These are phyloP conservation scores for Xenentodon cancila DNA, from an alignment of 2,797 vertebrate species.

Conservation along the genomic window DNA sequence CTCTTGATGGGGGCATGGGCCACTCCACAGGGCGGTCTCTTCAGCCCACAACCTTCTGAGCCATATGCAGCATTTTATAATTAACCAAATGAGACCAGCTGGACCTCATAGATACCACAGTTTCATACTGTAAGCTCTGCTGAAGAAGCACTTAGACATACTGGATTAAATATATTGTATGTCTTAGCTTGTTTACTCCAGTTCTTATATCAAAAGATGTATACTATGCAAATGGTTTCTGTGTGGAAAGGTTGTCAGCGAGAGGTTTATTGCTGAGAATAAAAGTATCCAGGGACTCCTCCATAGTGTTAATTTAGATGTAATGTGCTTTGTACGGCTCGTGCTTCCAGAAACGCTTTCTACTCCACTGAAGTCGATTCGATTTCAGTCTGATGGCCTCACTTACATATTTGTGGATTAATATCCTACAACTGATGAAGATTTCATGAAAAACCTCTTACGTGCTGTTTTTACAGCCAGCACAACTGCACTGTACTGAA, in stretches of 20 bases:
- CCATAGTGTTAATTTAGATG: constrained; percentile 74
- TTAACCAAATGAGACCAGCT: constrained; percentile 63
- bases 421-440: constrained; percentile 40
- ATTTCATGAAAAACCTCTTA: constrained; percentile 57
- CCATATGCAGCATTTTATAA: constrained; percentile 67
- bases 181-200: constrained; percentile 19
- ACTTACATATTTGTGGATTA: constrained; percentile 61
- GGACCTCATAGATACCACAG: constrained; percentile 36
- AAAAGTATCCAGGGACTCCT: constrained; percentile 61
- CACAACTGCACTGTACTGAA: constrained; percentile 8
- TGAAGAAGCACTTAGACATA: constrained; percentile 8
- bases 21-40: constrained; percentile 49
- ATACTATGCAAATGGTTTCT: constrained; percentile 29
- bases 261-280: constrained; percentile 56
- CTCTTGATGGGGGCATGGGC: constrained; percentile 54
- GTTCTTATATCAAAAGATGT: constrained; percentile 18
- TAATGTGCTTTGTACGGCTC: constrained; percentile 77
- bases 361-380: constrained; percentile 67
- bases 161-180: constrained; percentile 11
- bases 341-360: constrained; percentile 58
- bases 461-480: constrained; percentile 24
- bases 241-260: constrained; percentile 25
- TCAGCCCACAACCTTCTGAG: constrained; percentile 61
- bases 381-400: constrained; percentile 68
- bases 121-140: constrained; percentile 38